phyloP scores from a whole-genome alignment of 2,888 invertebrate species.

The Eledona agricola region DNA sequence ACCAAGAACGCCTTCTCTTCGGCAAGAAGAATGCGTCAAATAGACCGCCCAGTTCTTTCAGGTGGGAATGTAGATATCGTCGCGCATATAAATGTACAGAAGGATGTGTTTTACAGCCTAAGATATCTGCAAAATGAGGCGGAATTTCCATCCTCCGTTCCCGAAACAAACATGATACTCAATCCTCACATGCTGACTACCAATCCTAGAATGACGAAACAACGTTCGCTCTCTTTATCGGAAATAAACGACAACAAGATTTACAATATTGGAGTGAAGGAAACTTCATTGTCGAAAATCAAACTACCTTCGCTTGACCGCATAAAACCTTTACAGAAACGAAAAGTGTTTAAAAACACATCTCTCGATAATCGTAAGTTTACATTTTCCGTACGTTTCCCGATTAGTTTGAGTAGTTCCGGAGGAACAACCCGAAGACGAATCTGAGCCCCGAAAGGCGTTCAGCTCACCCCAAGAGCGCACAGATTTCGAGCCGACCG shows the following conservation, averaged over 20 bases:
- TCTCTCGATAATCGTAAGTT: conserved; percentile 61
- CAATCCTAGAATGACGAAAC: conserved; percentile 47
- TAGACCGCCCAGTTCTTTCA: conserved; percentile 80
- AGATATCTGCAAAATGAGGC: conserved; percentile 70
- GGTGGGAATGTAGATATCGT: conserved; percentile 63
- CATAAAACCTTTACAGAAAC: conserved; percentile 62
- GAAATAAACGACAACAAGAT: conserved; percentile 59
- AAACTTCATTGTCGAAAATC: conserved; percentile 58
- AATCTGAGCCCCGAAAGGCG: conserved; percentile 54
- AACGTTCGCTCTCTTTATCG: conserved; percentile 54
- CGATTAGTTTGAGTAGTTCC: too few species aligned
- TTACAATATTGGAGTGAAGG: conserved; percentile 58
- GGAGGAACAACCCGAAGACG: conserved; percentile 57
- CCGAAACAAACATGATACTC: conserved; percentile 38
- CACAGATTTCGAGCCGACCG: conserved; percentile 53
- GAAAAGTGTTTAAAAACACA: conserved; percentile 55
- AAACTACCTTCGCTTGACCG: conserved; percentile 68
- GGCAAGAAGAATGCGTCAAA: conserved; percentile 66
- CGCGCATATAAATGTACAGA: neutral
- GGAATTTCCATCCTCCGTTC: conserved; percentile 50
- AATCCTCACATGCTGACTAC: conserved; percentile 40
- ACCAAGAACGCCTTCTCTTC: conserved; percentile 80
- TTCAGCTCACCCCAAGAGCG: conserved; percentile 62
- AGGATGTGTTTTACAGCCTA: conserved; percentile 65
- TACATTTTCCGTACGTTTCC: conserved; percentile 22